Percentiles rank a stretch among this genome's conserved stretches.
Conservation (phyloP, 2,888 invertebrate genomes). For the Machimus rusticus region DNA sequence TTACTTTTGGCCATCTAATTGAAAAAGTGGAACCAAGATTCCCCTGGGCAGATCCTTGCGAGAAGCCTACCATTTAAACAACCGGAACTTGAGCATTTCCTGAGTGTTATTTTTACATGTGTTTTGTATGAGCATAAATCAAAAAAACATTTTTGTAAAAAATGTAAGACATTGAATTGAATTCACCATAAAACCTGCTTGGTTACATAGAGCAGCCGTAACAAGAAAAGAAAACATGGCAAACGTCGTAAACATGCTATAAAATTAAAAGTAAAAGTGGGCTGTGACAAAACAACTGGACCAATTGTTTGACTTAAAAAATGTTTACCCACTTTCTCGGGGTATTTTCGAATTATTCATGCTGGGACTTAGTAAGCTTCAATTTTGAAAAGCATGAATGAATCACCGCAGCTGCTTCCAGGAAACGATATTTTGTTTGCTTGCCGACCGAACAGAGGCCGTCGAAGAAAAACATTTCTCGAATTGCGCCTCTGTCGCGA, state of each 20-base stretch:
- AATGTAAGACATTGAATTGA: not conserved
- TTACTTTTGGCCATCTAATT: too few relatives aligned
- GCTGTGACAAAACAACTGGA: not conserved
- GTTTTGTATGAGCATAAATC: too few relatives aligned
- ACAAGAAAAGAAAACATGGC: not conserved
- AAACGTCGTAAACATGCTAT: not conserved
- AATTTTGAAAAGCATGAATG: not conserved
- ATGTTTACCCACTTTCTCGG: not conserved
- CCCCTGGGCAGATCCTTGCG: too few relatives aligned
- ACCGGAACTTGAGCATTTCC: too few relatives aligned
- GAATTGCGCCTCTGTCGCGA: not conserved
- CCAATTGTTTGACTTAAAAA: not conserved
- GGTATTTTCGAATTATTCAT: not conserved
- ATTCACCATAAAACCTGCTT: not conserved
- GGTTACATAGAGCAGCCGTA: not conserved
- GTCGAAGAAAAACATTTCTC: not conserved
- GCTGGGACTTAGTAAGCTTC: not conserved
- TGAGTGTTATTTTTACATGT: too few relatives aligned
- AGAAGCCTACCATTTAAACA: too few relatives aligned
- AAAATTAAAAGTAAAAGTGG: not conserved
- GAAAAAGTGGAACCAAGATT: too few relatives aligned
- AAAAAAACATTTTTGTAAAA: not conserved
- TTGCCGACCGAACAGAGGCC: not conserved
- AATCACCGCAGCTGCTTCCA: not conserved
- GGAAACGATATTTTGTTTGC: not conserved